These are phyloP conservation scores for Oophaga pumilio DNA, from an alignment of 2,113 vertebrate species.

Conservation along the genomic window DNA sequence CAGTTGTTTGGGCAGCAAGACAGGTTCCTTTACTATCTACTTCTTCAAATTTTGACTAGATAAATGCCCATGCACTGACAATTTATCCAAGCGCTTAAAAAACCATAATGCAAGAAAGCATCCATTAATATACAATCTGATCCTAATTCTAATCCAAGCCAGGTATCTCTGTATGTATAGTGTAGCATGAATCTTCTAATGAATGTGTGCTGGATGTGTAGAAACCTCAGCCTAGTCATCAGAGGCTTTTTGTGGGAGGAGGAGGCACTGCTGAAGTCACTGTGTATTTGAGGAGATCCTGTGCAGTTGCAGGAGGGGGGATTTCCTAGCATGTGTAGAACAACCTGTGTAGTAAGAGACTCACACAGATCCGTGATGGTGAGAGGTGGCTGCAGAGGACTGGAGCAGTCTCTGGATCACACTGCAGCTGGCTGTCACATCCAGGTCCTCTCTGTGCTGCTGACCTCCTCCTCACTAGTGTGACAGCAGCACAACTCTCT, in stretches of 20 bases:
- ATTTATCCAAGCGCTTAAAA: background rate
- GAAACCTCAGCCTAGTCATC: background rate
- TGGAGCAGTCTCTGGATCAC: background rate
- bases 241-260: background rate
- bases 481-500: constrained; percentile 27
- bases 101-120: background rate
- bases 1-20: no score
- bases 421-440: constrained; percentile 16
- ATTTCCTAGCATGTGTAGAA: constrained; percentile 3
- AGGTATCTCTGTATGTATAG: no score
- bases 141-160: background rate
- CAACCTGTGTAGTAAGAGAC: background rate
- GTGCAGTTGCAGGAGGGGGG: constrained; percentile 2
- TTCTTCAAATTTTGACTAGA: no score
- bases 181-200: no score
- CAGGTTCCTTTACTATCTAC: no score
- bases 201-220: no score
- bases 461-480: background rate
- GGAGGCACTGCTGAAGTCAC: background rate
- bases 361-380: background rate
- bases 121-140: background rate
- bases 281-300: constrained; percentile 20
- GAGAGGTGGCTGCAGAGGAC: background rate
- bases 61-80: background rate
- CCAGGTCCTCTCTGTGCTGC: background rate